Evolutionary conservation across 2,797 vertebrate genomes (phyloP), one percentile per base, ranked within the genome.

Genomic region (Holocentrus rufus): DNA sequence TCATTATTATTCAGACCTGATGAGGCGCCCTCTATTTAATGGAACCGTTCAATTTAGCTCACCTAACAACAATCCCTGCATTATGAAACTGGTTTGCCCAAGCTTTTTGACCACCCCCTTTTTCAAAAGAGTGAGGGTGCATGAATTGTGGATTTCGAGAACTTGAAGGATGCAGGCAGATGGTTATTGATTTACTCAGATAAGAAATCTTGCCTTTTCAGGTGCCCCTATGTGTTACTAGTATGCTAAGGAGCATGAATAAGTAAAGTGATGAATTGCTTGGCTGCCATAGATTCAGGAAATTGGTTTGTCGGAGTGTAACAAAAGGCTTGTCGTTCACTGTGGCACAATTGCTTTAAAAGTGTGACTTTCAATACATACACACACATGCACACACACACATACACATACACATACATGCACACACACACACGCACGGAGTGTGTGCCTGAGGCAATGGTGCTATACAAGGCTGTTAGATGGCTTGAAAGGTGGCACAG

Each of bases 1-100:
- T 90, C 82, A 86, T 90, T 90, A 89, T 90, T 91, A 90, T 93
- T 92, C 88, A 90, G 82, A 88, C 83, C 85, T 89, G 85, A 92
- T 88, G 85, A 90, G 87, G 83, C 63, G n/a, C 74, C 83, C 68
- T 85, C 89, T 82, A 79, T 91, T 90, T 85, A 86, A 91, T 85
- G 65, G 77, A 88, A 88, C 84, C 78, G 89, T 90, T 88, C 90
- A 87, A 89, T 92, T 92, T 85, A 81, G 63, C 78, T 83, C 85
- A 76, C 75, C 77, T 72, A 87, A 88, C 89, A 90, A 89, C 87
- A 84, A 76, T 80, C 55, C 58, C 54, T 56, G 62, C 70, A 74
- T 83, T 81, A 85, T 78, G 61, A 85, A 81, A 72, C 82, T 70
- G 69, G 55, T 79, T 76, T 81, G 64, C 84, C 18, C 82, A 68